A percentile compares a stretch with the other conserved stretches of the same genome.
Evolutionary conservation across 1,140 invertebrate species (phyloP).

Genomic region (Brachionus calyciflorus): DNA sequence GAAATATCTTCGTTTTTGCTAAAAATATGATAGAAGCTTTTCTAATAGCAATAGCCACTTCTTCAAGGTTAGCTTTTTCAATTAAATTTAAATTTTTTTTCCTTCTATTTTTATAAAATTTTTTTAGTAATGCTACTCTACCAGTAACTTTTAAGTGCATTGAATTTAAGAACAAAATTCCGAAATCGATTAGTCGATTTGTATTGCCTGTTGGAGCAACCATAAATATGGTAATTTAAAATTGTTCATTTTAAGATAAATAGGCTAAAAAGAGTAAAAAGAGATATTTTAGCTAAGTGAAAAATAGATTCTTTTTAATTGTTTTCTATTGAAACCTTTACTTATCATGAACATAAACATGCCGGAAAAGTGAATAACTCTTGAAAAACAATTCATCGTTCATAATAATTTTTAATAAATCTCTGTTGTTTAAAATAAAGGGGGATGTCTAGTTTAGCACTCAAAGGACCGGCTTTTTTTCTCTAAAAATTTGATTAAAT

Average conservation of each 20-base stretch:
- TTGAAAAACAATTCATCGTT: too few species aligned
- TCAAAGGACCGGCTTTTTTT: too few species aligned
- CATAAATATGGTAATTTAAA: conserved; percentile 62
- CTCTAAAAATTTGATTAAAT: too few species aligned
- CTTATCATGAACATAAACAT: too few species aligned
- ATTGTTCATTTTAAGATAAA: background rate
- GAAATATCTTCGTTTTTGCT: conserved; percentile 66
- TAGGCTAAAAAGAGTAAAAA: too few species aligned
- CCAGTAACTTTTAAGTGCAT: conserved; percentile 88
- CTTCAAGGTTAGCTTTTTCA: conserved; percentile 55
- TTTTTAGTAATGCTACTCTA: conserved; percentile 78
- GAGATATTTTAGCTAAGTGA: too few species aligned
- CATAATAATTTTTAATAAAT: too few species aligned
- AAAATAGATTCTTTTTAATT: too few species aligned
- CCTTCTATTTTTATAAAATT: conserved; percentile 6
- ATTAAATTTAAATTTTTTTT: conserved; percentile 53
- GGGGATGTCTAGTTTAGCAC: too few species aligned
- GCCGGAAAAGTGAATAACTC: too few species aligned
- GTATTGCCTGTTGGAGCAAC: conserved; percentile 85
- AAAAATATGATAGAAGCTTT: conserved; percentile 66
- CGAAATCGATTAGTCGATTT: conserved; percentile 85
- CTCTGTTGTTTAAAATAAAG: too few species aligned
- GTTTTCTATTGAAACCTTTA: too few species aligned
- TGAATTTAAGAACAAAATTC: conserved; percentile 83
- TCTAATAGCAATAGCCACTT: conserved; percentile 66